A percentile compares a stretch with the other conserved stretches of the same genome.
These are phyloP conservation scores for Drosophila anceps DNA, from an alignment of 2,888 invertebrate species.

Conservation along the genomic window DNA sequence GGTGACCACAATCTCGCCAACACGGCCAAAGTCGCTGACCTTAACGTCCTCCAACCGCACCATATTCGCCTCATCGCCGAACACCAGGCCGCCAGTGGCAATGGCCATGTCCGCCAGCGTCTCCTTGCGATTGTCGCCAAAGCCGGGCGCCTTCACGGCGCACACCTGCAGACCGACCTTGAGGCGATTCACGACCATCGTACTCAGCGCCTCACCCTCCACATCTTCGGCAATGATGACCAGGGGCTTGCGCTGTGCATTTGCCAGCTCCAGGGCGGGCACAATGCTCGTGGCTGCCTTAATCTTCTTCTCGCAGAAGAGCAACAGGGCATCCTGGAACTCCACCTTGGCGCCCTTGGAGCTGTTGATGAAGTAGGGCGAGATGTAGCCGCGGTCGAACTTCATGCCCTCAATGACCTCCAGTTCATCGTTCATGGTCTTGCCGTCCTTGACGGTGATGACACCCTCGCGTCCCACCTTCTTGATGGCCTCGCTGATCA, in stretches of 20 bases:
- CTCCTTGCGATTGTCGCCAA: conserved; percentile 97
- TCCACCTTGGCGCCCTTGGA: conserved; percentile 98
- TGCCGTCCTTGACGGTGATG: conserved; percentile 99
- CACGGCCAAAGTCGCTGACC: conserved; percentile 91
- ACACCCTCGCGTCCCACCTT: conserved; percentile 98
- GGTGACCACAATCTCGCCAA: conserved; percentile 95
- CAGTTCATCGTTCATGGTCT: conserved; percentile 96
- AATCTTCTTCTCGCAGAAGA: conserved; percentile 99
- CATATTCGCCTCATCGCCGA: conserved; percentile 96
- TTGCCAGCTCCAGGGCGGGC: conserved; percentile 97
- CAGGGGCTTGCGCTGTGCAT: conserved; percentile 95
- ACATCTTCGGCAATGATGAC: conserved; percentile 97
- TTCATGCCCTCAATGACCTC: conserved; percentile 99
- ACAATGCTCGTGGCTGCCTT: conserved; percentile 97
- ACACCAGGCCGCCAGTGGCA: conserved; percentile 95
- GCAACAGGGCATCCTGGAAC: conserved; percentile 97
- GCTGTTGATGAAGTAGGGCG: conserved; percentile 99
- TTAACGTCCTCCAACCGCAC: conserved; percentile 95
- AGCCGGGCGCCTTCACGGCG: conserved; percentile 97
- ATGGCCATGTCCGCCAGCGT: conserved; percentile 96
- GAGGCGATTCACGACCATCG: conserved; percentile 95
- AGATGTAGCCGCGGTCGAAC: conserved; percentile 99
- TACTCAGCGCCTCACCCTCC: conserved; percentile 96
- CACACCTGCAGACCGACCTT: conserved; percentile 97
- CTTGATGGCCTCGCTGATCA: conserved; percentile 99